Percentiles rank a stretch among this genome's conserved stretches.
phyloP scores from a whole-genome alignment of 2,888 invertebrate genomes.

The Drosophila sordidula region DNA sequence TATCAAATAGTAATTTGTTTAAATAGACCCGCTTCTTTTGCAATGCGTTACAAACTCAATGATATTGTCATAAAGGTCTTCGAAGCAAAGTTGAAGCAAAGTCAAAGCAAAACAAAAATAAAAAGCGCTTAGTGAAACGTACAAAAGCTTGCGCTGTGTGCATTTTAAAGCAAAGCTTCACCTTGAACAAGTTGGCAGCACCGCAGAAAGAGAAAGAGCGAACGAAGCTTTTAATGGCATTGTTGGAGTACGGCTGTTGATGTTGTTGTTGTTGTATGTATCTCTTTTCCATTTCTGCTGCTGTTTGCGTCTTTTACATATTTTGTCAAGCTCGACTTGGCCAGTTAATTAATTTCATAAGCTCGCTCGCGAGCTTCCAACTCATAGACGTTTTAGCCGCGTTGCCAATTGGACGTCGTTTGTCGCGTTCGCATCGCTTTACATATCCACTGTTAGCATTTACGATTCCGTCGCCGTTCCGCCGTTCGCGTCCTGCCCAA shows the following conservation, averaged over 20 bases:
- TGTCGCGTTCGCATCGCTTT: conserved; percentile 25
- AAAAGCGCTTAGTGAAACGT: conserved; percentile 19
- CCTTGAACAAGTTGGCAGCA: conserved; percentile 49
- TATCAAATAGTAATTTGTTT: neutral
- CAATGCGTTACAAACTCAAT: neutral
- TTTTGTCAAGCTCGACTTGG: conserved; percentile 73
- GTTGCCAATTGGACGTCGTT: conserved; percentile 69
- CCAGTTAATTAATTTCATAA: conserved; percentile 74
- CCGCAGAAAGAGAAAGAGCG: conserved; percentile 31
- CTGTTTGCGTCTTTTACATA: conserved; percentile 32
- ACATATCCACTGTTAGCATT: conserved; percentile 6
- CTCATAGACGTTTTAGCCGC: conserved; percentile 69
- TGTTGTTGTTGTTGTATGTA: conserved; percentile 36
- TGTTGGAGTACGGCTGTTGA: conserved; percentile 28
- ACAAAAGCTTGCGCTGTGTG: conserved; percentile 28
- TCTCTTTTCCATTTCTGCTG: conserved; percentile 24
- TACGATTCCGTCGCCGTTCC: conserved; percentile 10
- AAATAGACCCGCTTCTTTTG: neutral
- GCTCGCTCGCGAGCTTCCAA: conserved; percentile 47
- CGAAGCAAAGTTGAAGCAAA: conserved; percentile 4
- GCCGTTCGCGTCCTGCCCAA: conserved; percentile 45
- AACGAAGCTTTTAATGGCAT: conserved; percentile 36
- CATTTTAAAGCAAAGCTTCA: conserved; percentile 43
- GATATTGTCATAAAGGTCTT: neutral
- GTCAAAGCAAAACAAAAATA: conserved; percentile 8